Conservation (phyloP, 2,797 vertebrate genomes). For the Muscicapa comitata region DNA sequence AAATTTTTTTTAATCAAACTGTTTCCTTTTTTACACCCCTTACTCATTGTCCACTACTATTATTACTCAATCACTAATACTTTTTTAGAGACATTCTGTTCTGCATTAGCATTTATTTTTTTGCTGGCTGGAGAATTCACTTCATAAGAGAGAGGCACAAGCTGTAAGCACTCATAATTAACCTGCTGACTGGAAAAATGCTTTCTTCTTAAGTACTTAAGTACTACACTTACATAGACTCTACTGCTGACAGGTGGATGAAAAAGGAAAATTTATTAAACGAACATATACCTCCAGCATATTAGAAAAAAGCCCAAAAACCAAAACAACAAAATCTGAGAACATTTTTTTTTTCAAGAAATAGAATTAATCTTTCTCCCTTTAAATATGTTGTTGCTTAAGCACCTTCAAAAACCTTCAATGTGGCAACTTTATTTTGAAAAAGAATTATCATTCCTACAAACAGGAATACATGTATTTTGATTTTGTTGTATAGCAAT, state of each 20-base stretch:
- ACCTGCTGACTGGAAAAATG: neutral
- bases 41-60: neutral
- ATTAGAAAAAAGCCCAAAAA: fast-evolving
- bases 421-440: neutral
- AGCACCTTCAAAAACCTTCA: neutral
- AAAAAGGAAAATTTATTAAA: neutral
- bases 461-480: neutral
- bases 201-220: neutral
- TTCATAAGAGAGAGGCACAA: neutral
- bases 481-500: neutral
- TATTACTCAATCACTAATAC: neutral
- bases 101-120: neutral
- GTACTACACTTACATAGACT: neutral
- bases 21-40: neutral
- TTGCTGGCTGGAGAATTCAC: neutral
- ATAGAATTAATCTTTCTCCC: neutral
- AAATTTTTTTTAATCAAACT: neutral
- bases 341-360: fast-evolving
- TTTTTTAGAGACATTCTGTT: neutral
- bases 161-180: neutral
- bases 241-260: neutral
- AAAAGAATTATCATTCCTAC: neutral
- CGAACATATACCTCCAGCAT: neutral
- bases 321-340: neutral
- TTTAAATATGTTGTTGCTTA: neutral